Base-by-base conservation (phyloP, 2,797 vertebrate species). In the Aselliscus stoliczkanus region DNA sequence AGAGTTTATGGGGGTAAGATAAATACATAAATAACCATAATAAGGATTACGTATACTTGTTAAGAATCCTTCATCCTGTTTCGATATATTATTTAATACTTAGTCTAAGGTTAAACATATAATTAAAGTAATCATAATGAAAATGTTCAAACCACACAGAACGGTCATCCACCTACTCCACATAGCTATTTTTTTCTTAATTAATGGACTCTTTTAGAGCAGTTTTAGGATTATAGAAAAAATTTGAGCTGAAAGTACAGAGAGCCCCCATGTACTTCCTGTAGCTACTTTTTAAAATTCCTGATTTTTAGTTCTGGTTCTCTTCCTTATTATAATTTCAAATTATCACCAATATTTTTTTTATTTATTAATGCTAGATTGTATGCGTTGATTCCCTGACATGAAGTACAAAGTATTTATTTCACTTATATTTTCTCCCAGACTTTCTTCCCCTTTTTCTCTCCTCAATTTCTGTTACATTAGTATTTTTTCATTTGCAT, bases 51-150 rank as follows among this genome's bases (percentile, higher is more conserved):
- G 76, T 88, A 85, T 70, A 77, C 29, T 62, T 83, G 37, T 90
- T 18, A 93, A 88, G 60, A 92, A 69, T 54, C 77, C 60, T 56
- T 42, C 39, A 87, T 90, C 47, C 67, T 85, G 4, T 85, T 89
- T 96, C 27, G 83, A 27, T 72, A n/a, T 86, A 20, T 83, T 96
- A 84, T 69, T 95, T 93, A 88, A 87, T 67, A 73, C 37, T 67
- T 85, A 82, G 27, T 56, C 50, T 88, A 77, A 72, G 56, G 44
- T 84, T 72, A 94, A 90, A 81, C 15, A 18, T 92, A 64, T 73
- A 96, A 92, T 94, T 95, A 92, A 70, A 81, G 37, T 56, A 87
- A 91, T 93, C 54, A 67, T 93, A 96, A 87, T 94, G 75, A 89
- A 93, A 91, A 47, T 79, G 21, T 92, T 87, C 67, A 58, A 80